Evolutionary conservation across 2,888 invertebrate genomes (phyloP), one percentile per base, ranked within the genome.

Genomic region (Xestia xanthographa): DNA sequence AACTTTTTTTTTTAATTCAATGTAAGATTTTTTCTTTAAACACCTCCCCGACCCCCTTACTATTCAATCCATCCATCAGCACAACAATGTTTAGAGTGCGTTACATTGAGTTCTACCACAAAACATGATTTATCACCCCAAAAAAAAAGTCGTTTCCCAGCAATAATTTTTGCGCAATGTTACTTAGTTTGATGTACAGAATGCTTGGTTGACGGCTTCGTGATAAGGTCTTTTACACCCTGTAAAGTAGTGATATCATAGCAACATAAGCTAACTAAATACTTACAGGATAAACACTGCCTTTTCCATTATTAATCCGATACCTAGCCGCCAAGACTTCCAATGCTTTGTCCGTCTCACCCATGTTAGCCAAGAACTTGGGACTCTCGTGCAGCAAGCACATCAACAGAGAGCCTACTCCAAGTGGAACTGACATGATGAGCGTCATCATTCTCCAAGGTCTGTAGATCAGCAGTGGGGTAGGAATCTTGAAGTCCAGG

Each of bases 361-460:
- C 97, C 84, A 97, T 97, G 12, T 97, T 96, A 11, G 97, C 94
- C 73, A 97, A 93, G 90, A 97, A 98, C 90, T 98, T 98, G 0
- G 98, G 98, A 83, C 97, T 98, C 91, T 98, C 98, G 0, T 98
- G 97, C 67, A 97, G 93, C 34, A 92, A 92, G 1, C 94, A 90
- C 29, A 97, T 91, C 74, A 97, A 94, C 0, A 97, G 22, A 0
- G 97, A 96, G 67, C 98, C 96, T 0, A 97, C 12, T 9, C 86
- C 90, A 9, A 89, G 74, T 9, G 87, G 86, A 1, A 87, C n/a
- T 0, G 89, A 81, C 82, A 89, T 72, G 11, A 83, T 82, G 0
- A 97, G 93, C 2, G 98, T 91, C 75, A 98, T 97, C 22, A 98
- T 85, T 58, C 98, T 95, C 98, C 98, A 98, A 1, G 98, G 97